phyloP scores from a whole-genome alignment of 2,888 invertebrate species.

The Callimorpha dominula region DNA sequence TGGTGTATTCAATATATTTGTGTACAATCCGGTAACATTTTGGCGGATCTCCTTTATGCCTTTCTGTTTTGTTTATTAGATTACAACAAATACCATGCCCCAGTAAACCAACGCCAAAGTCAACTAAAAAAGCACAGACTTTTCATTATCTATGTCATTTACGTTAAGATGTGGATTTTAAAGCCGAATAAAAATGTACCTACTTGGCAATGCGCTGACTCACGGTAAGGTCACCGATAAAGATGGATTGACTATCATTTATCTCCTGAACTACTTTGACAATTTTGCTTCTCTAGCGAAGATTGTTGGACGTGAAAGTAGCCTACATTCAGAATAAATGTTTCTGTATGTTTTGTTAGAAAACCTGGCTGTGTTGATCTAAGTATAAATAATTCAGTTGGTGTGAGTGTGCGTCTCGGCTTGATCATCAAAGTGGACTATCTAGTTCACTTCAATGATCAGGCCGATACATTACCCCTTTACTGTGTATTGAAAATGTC shows the following conservation, averaged over 20 bases:
- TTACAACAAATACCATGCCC: not conserved
- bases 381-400: slow-evolving; percentile 44
- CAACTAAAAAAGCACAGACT: not conserved
- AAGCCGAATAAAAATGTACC: not conserved
- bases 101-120: not conserved
- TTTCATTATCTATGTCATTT: not conserved
- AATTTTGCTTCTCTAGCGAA: slow-evolving; percentile 36
- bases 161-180: too few species aligned
- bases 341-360: slow-evolving; percentile 28
- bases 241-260: slow-evolving; percentile 34
- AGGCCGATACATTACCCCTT: not conserved
- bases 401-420: slow-evolving; percentile 14
- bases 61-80: not conserved
- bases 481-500: not conserved
- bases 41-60: too few species aligned
- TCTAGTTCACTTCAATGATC: not conserved
- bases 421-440: not conserved
- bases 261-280: slow-evolving; percentile 34
- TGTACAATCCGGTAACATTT: too few species aligned
- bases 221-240: slow-evolving; percentile 25
- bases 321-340: slow-evolving; percentile 40
- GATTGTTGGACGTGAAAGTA: slow-evolving; percentile 38
- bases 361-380: slow-evolving; percentile 28
- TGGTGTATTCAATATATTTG: too few species aligned
- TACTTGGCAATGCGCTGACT: slow-evolving; percentile 23